Evolutionary conservation across 2,113 vertebrate genomes (phyloP), one percentile per base, ranked within the genome.

Genomic region (Neomonachus schauinslandi): DNA sequence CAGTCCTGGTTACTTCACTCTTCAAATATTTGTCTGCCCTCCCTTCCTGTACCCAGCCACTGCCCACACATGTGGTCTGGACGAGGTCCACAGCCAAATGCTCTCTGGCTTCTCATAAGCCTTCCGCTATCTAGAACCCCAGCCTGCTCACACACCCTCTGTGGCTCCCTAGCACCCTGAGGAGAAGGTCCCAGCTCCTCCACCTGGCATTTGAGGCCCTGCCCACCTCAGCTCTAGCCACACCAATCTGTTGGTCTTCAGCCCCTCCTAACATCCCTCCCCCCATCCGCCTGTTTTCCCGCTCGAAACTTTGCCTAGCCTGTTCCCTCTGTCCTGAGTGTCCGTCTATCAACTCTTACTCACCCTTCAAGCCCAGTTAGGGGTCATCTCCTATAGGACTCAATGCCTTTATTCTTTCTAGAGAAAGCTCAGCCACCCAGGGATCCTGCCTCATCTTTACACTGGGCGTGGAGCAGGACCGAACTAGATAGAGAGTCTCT

Each of bases 21-120:
- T 96, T 96, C 86, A 95, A 67, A 95, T 91, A 93, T 85, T 93
- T 96, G 65, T 71, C 22, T 31, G 80, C 21, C 63, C 33, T 71
- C 86, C n/a, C 57, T 63, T 83, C 59, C 26, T 72, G 79, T 42
- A 84, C 4, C 4, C 15, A 42, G 28, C 39, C 24, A 46, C 49
- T n/a, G 65, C 21, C 33, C 63, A 61, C 31, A 24, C 12, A 80
- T 16, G 28, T 18, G 19, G 33, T 19, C 21, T 49, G 61, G 63
- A 11, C 2, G 7, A 42, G 36, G 36, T 39, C 57, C 89, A 22
- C 0, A 2, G 51, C 28, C 57, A 39, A 1, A 22, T 57, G 61
- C 36, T 51, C 21, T 36, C 65, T 55, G 63, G 76, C 24, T 91
- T 95, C 91, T 31, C 9, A 1, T 13, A 74, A 94, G 72, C 31